Conservation (phyloP, 2,797 vertebrate genomes). For the Hydrophis major region DNA sequence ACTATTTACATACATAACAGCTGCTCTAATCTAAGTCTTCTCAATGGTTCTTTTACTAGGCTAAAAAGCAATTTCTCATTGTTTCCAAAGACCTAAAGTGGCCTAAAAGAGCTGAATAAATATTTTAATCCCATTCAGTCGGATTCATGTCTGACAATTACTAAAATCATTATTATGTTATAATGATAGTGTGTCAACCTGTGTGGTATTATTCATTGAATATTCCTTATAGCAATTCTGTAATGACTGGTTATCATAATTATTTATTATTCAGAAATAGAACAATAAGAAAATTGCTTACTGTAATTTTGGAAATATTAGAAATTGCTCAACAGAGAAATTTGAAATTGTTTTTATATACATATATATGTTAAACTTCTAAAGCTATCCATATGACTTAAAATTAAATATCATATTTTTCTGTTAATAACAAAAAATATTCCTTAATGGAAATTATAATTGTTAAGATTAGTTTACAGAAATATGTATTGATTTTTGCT, state of each 20-base stretch:
- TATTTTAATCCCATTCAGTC: not conserved
- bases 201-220: not conserved
- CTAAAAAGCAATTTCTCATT: not conserved
- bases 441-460: not conserved
- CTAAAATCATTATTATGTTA: not conserved
- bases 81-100: not conserved
- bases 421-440: not conserved
- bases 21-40: not conserved
- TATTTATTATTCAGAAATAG: not conserved
- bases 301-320: not conserved
- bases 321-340: not conserved
- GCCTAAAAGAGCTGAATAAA: not conserved
- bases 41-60: not conserved
- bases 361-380: not conserved
- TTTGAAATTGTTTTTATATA: not conserved
- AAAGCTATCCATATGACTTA: not conserved
- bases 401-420: not conserved
- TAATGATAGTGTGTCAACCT: not conserved
- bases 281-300: not conserved
- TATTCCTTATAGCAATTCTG: not conserved
- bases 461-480: constrained; percentile 9
- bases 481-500: constrained; percentile 51
- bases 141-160: not conserved
- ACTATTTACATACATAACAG: no score
- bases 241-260: not conserved